Evolutionary conservation across 1,140 invertebrate genomes (phyloP), one percentile per base, ranked within the genome.

Genomic region (Elymnias hypermnestra): DNA sequence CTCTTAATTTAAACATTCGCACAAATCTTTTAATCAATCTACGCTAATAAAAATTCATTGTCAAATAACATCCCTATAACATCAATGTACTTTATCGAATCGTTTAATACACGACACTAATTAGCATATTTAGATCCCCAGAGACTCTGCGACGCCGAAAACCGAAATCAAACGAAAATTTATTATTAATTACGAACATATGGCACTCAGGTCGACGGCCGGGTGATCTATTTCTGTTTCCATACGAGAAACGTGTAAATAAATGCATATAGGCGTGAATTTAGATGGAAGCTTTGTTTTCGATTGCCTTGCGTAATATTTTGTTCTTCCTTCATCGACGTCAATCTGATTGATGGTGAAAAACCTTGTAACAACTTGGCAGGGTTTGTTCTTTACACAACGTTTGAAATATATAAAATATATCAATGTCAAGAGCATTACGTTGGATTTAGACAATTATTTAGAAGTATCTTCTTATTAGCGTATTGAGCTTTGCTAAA

Each of bases 161-260:
- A 63, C 44, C 19, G 36, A 54, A 63, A 48, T 46, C 47, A 10
- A 44, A 42, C 37, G 35, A 22, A 19, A 40, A 52, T 62, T 57
- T 68, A 63, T 63, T 62, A 62, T 69, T 71, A 68, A 78, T 72
- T 73, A 67, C 43, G 46, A 50, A 38, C 53, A 48, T 62, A 48
- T 64, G 52, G 57, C 45, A 55, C 33, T 49, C 50, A 44, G 74
- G 65, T 75, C 70, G 53, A 57, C 46, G 72, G 37, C 58, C 70
- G n/a, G 56, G 38, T 51, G 45, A 29, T 63, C 68, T 78, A 78
- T 75, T 78, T 73, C 48, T 53, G 69, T 63, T 42, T 33, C 44
- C 47, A 50, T 52, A 60, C 41, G 49, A 49, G 44, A 59, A 53
- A 53, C 41, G 23, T 17, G 46, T 57, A 60, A 49, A 48, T 54